Percentiles rank a stretch among this genome's conserved stretches.
These are phyloP conservation scores for Gulo gulo DNA, from an alignment of 2,113 vertebrate species.

Conservation along the genomic window DNA sequence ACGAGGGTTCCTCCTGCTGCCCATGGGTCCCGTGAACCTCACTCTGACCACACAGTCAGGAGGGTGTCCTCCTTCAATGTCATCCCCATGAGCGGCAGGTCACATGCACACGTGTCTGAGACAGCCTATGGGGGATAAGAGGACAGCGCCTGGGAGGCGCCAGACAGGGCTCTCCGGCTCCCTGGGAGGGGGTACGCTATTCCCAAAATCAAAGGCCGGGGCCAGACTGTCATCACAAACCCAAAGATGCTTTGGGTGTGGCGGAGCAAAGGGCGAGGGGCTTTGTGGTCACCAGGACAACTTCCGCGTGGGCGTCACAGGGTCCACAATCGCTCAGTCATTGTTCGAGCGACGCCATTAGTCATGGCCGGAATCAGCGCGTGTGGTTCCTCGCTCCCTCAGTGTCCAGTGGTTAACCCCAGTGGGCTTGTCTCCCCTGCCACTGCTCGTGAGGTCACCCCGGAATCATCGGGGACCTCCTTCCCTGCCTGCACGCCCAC, in stretches of 20 bases:
- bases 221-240: neutral
- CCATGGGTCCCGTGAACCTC: neutral
- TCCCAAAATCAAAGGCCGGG: neutral
- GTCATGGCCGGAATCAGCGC: neutral
- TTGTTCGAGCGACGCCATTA: neutral
- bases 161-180: neutral
- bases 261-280: neutral
- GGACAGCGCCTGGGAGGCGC: accelerated
- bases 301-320: neutral
- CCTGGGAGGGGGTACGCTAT: neutral
- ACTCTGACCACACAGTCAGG: neutral
- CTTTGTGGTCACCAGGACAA: neutral
- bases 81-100: neutral
- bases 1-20: neutral
- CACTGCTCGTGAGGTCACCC: neutral
- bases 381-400: neutral
- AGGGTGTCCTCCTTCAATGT: neutral
- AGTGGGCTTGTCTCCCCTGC: neutral
- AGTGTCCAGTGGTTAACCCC: neutral
- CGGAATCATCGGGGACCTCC: neutral
- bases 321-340: neutral
- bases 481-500: too few relatives aligned
- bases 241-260: neutral
- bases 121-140: neutral
- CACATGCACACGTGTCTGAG: neutral